Evolutionary conservation across 2,113 vertebrate species (phyloP).

Genomic region (Corynorhinus townsendii): DNA sequence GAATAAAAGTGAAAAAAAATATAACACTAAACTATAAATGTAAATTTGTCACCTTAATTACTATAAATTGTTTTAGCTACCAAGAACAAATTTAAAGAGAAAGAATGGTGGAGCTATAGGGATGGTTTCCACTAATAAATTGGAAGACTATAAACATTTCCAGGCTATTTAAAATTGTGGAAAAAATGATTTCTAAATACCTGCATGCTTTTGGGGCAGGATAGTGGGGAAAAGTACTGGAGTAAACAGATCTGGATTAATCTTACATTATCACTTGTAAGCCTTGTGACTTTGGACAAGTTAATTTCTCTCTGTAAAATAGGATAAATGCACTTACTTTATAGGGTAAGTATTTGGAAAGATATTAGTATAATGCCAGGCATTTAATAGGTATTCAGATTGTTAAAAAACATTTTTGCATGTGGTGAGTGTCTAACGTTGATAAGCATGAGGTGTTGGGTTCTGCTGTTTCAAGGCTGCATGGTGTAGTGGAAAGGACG

Average conservation of each 20-base stretch:
- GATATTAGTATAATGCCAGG: not conserved
- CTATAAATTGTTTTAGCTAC: not conserved
- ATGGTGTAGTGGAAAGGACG: not conserved
- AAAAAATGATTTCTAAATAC: not conserved
- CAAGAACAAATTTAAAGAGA: constrained; percentile 6
- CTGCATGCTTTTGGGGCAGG: not conserved
- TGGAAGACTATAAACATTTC: not conserved
- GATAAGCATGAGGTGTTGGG: not conserved
- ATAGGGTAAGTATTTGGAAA: not conserved
- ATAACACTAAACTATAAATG: not conserved
- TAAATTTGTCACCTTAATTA: not conserved
- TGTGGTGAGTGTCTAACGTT: not conserved
- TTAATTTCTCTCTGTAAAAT: constrained; percentile 21
- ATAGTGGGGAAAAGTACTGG: not conserved
- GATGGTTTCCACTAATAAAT: not conserved
- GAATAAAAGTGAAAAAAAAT: not conserved
- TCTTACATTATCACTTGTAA: not conserved
- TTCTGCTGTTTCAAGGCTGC: not conserved
- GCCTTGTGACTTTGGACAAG: not conserved
- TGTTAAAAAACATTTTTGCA: not conserved
- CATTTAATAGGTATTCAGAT: not conserved
- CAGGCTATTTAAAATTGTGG: constrained; percentile 25
- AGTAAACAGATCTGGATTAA: not conserved
- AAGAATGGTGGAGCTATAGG: not conserved
- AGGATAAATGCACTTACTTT: not conserved